Evolutionary conservation across 1,140 invertebrate species (phyloP).

Genomic region (Alviniconcha marisindica): DNA sequence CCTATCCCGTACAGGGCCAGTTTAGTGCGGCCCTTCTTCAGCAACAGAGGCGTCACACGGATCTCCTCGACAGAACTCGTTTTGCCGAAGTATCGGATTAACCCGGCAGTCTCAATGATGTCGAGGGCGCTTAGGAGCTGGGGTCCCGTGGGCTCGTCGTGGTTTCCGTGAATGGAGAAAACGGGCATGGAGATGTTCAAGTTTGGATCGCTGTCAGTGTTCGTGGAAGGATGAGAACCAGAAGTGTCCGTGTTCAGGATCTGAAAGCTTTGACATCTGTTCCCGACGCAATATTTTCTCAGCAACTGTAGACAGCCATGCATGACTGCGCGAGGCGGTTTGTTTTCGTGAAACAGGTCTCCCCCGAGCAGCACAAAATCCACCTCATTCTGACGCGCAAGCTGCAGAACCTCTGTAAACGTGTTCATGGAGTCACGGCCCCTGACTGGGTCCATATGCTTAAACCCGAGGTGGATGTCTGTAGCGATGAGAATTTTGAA

Average conservation of each 20-base stretch:
- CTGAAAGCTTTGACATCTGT: conserved; percentile 79
- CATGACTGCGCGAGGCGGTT: conserved; percentile 82
- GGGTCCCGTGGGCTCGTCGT: conserved; percentile 94
- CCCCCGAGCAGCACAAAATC: conserved; percentile 84
- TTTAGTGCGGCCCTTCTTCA: conserved; percentile 90
- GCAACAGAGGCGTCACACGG: conserved; percentile 87
- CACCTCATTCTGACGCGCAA: conserved; percentile 85
- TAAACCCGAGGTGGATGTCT: conserved; percentile 96
- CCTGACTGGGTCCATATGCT: conserved; percentile 87
- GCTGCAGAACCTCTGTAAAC: conserved; percentile 96
- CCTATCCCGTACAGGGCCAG: conserved; percentile 96
- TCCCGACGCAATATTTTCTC: conserved; percentile 86
- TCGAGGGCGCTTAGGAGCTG: conserved; percentile 86
- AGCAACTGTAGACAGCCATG: conserved; percentile 86
- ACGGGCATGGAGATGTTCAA: conserved; percentile 93
- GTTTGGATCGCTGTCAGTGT: conserved; percentile 97
- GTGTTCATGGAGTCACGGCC: conserved; percentile 92
- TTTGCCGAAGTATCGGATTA: conserved; percentile 85
- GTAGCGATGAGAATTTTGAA: conserved; percentile 94
- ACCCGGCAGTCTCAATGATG: conserved; percentile 87
- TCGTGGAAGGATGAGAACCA: conserved; percentile 78
- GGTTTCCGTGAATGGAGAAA: conserved; percentile 88
- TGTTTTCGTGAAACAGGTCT: conserved; percentile 77
- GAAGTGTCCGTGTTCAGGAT: conserved; percentile 72
- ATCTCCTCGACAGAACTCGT: conserved; percentile 77